Percentiles rank a stretch among this genome's conserved stretches.
phyloP scores from a whole-genome alignment of 2,888 invertebrate genomes.

The Campoplex nolae region DNA sequence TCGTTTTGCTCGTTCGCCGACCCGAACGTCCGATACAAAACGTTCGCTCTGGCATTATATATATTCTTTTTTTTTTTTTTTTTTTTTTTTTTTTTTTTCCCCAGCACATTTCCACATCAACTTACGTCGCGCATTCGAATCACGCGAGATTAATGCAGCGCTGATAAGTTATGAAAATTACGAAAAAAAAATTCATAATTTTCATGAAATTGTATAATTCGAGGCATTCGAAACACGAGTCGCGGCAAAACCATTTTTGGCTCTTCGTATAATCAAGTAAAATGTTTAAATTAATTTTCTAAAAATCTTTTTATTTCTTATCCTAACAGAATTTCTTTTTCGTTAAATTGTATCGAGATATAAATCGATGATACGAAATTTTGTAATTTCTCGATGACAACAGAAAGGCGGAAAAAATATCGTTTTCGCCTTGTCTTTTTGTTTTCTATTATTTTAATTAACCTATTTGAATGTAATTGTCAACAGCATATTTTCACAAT shows the following conservation, averaged over 20 bases:
- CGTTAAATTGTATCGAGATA: too few relatives aligned
- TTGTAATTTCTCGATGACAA: not conserved
- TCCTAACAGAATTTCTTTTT: too few relatives aligned
- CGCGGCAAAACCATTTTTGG: too few relatives aligned
- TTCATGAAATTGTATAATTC: not conserved
- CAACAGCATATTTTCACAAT: not conserved
- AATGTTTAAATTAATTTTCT: too few relatives aligned
- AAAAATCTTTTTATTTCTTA: too few relatives aligned
- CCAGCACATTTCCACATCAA: not conserved
- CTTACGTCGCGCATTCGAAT: conserved; percentile 1
- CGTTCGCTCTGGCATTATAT: not conserved
- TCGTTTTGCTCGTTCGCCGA: conserved; percentile 64
- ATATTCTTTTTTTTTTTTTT: not conserved
- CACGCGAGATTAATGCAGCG: conserved; percentile 2
- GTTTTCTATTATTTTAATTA: not conserved
- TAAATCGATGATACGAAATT: not conserved
- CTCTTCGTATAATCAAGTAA: too few relatives aligned
- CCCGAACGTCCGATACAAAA: conserved; percentile 41
- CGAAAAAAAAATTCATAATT: not conserved
- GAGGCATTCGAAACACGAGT: not conserved
- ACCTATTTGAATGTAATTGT: not conserved
- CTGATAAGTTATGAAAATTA: conserved; percentile 2
- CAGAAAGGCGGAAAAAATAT: not conserved
- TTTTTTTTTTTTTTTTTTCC: not conserved
- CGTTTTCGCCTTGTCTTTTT: not conserved